phyloP scores from a whole-genome alignment of 2,113 vertebrate species.

The Herpailurus yagouaroundi region DNA sequence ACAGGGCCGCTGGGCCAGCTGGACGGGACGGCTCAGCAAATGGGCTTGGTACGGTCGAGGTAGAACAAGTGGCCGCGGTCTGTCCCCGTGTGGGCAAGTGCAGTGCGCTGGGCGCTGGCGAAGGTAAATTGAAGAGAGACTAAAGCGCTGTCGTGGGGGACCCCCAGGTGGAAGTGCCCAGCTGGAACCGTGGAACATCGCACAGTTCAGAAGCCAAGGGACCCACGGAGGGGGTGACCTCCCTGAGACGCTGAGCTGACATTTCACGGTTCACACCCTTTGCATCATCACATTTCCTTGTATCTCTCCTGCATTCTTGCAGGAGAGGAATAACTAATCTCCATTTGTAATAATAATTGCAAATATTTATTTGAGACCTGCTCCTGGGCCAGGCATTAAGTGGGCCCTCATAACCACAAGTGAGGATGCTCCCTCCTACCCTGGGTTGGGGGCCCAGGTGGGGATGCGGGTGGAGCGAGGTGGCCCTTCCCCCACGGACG shows the following conservation, averaged over 20 bases:
- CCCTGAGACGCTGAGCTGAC: background rate
- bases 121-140: background rate
- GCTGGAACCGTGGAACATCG: too few relatives aligned
- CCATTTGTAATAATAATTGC: background rate
- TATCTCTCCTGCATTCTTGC: background rate
- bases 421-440: background rate
- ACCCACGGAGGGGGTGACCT: background rate
- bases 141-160: background rate
- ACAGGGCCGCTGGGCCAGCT: background rate
- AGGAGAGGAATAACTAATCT: background rate
- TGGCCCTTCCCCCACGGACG: background rate
- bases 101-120: background rate
- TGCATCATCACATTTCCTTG: background rate
- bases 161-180: background rate
- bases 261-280: background rate
- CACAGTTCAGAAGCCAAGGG: background rate
- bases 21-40: background rate
- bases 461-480: fast-evolving
- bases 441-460: background rate
- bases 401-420: background rate
- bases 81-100: background rate
- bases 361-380: background rate
- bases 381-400: background rate
- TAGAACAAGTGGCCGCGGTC: fast-evolving
- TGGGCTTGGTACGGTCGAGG: too few relatives aligned